Conservation (phyloP, 53 echinoderm and acorn worm genomes). For the Mesocentrotus franciscanus region DNA sequence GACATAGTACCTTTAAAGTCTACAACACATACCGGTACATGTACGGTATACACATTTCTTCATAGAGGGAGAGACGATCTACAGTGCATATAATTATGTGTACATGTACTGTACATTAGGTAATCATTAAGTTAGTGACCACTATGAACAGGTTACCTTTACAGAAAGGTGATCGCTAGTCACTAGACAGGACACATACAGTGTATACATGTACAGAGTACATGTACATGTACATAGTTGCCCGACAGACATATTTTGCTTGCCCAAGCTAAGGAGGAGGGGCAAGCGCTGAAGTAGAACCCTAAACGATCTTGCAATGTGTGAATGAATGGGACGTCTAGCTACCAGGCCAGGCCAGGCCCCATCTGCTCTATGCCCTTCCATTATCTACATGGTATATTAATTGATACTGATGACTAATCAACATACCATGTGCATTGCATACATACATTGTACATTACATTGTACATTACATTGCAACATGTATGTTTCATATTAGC, state of each 20-base stretch:
- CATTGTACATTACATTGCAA: background rate
- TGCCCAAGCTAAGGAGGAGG: background rate
- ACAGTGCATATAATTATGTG: no score
- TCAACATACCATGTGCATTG: slow-evolving; percentile 22
- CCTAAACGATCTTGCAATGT: background rate
- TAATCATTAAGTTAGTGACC: no score
- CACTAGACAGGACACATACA: no score
- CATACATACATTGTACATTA: background rate
- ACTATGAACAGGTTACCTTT: no score
- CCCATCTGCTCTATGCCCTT: background rate
- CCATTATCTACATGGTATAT: slow-evolving; percentile 35
- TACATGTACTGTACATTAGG: no score
- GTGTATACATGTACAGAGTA: no score
- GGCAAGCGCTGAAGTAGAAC: background rate
- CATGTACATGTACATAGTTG: background rate
- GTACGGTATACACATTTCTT: no score
- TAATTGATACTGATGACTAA: slow-evolving; percentile 38
- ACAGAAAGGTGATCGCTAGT: no score
- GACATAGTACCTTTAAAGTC: no score
- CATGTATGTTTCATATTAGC: background rate
- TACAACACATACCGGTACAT: no score
- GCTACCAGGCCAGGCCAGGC: no score
- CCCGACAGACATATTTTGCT: background rate
- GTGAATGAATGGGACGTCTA: background rate
- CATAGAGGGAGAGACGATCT: no score